Percentiles rank a stretch among this genome's conserved stretches.
Conservation (phyloP, 53 echinoderm and acorn worm species). For the Antedon mediterranea region DNA sequence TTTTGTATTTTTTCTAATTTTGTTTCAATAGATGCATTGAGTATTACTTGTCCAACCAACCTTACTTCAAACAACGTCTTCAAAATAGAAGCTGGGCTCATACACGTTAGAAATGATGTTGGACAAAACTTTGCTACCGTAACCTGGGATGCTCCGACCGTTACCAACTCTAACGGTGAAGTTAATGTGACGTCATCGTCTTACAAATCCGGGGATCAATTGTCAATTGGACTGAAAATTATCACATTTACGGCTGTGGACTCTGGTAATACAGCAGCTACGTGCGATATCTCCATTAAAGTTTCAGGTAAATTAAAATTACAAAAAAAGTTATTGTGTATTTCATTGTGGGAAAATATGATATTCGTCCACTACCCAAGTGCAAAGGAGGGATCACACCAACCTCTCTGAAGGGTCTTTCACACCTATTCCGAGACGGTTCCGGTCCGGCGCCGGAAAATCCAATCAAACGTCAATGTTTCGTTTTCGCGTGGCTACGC, state of each 20-base stretch:
- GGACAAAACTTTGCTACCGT: not conserved
- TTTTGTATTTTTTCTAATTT: too few species aligned
- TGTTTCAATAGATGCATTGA: too few species aligned
- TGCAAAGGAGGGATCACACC: too few species aligned
- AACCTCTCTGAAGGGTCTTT: too few species aligned
- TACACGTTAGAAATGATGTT: not conserved
- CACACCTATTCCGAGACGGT: too few species aligned
- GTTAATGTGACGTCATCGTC: not conserved
- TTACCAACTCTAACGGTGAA: not conserved
- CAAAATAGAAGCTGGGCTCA: not conserved
- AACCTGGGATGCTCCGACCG: not conserved
- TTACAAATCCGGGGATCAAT: not conserved
- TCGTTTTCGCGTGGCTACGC: too few species aligned
- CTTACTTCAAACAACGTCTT: not conserved
- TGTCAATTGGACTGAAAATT: not conserved
- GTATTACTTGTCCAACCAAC: not conserved
- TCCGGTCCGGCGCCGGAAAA: too few species aligned
- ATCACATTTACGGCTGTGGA: not conserved
- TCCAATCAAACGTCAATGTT: too few species aligned
- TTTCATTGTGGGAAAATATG: not conserved
- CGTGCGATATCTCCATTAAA: not conserved
- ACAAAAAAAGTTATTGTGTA: too few species aligned
- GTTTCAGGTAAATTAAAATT: not conserved
- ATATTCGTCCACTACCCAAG: too few species aligned
- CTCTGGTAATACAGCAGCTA: not conserved